Evolutionary conservation across 2,113 vertebrate genomes (phyloP).

Genomic region (Noturus placidus): DNA sequence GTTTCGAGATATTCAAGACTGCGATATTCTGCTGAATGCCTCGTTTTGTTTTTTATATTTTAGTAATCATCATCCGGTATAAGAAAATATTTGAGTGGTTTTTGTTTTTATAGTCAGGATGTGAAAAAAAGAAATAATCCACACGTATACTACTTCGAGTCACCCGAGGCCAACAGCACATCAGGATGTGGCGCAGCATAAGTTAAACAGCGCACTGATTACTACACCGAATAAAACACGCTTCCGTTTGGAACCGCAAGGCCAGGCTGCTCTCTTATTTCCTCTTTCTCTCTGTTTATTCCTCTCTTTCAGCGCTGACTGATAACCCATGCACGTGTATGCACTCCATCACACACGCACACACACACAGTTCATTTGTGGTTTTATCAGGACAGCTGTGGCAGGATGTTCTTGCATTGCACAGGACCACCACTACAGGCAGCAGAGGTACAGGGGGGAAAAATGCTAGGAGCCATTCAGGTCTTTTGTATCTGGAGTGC

Average conservation of each 20-base stretch:
- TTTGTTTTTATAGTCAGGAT: not conserved
- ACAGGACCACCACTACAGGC: conserved; percentile 6
- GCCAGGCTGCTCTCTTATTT: not conserved
- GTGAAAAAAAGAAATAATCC: not conserved
- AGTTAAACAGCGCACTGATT: not conserved
- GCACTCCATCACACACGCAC: conserved; percentile 25
- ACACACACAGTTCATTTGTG: not conserved
- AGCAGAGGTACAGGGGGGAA: conserved; percentile 14
- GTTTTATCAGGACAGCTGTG: conserved; percentile 26
- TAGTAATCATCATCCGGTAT: not conserved
- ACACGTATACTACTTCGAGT: no score
- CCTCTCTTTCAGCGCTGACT: conserved; percentile 7
- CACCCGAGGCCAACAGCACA: no score
- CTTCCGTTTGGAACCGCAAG: not conserved
- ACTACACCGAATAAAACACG: not conserved
- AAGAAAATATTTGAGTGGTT: not conserved
- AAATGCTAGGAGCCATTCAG: not conserved
- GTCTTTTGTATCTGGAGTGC: not conserved
- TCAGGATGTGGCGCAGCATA: not conserved
- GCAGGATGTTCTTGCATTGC: not conserved
- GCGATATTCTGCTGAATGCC: no score
- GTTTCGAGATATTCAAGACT: no score
- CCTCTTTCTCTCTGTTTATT: not conserved
- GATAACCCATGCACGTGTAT: conserved; percentile 13
- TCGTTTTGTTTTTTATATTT: not conserved